These are phyloP conservation scores for Phorcus lineatus DNA, from an alignment of 2,888 invertebrate species.

Conservation along the genomic window DNA sequence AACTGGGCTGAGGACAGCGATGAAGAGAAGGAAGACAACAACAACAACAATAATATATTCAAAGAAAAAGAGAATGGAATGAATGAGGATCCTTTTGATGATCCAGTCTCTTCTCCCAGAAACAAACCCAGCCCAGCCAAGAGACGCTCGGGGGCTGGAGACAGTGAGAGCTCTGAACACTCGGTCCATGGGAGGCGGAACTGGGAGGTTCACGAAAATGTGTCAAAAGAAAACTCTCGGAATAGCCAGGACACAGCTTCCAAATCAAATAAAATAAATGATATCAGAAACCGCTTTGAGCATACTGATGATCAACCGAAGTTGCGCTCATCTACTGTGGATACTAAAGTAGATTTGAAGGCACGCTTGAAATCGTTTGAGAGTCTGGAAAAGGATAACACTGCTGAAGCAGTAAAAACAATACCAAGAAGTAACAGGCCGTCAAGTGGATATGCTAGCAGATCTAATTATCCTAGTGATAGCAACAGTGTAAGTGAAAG, in stretches of 20 bases:
- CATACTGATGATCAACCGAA: conserved; percentile 36
- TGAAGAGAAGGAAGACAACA: conserved; percentile 43
- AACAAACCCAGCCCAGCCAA: conserved; percentile 7
- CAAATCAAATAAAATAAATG: conserved; percentile 42
- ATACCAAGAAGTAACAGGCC: background rate
- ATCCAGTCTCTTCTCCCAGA: background rate
- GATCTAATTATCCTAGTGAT: background rate
- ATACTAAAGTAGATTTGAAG: conserved; percentile 35
- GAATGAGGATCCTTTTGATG: background rate
- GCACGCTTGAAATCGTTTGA: conserved; percentile 42
- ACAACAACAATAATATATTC: conserved; percentile 42
- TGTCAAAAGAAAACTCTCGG: conserved; percentile 24
- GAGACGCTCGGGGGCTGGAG: background rate
- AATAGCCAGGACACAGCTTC: conserved; percentile 9
- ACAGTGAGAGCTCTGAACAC: background rate
- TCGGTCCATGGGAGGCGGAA: background rate
- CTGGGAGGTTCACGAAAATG: conserved; percentile 2
- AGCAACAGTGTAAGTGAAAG: background rate
- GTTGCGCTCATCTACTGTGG: conserved; percentile 23
- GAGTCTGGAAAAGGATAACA: background rate
- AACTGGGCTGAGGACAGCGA: conserved; percentile 58
- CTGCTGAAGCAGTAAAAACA: background rate
- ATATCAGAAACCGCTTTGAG: conserved; percentile 49
- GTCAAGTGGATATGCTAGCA: background rate
- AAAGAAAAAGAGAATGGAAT: conserved; percentile 41